phyloP scores from a whole-genome alignment of 2,113 vertebrate genomes.

The Typhlomys cinereus region DNA sequence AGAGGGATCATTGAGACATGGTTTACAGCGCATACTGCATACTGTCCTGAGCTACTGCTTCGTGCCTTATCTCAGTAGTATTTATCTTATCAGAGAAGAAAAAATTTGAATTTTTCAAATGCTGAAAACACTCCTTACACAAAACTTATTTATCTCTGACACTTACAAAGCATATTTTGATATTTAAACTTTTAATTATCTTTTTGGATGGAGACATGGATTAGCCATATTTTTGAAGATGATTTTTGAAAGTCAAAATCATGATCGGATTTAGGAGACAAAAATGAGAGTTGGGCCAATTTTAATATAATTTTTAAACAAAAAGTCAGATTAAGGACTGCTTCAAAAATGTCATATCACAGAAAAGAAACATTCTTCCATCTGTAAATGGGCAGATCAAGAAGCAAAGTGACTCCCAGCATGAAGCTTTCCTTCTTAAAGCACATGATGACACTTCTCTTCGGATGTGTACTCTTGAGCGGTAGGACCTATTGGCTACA shows the following conservation, averaged over 20 bases:
- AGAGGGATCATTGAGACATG: neutral
- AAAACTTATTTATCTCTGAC: slow-evolving; percentile 53
- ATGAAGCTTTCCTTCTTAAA: neutral
- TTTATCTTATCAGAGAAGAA: slow-evolving; percentile 51
- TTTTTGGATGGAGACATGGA: neutral
- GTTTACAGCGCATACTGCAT: slow-evolving; percentile 39
- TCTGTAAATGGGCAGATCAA: slow-evolving; percentile 11
- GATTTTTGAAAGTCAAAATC: slow-evolving; percentile 23
- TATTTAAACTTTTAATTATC: slow-evolving; percentile 31
- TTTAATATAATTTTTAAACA: slow-evolving; percentile 42
- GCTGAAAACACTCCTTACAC: slow-evolving; percentile 41
- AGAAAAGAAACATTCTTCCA: neutral
- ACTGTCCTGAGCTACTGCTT: slow-evolving; percentile 5
- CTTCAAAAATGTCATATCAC: neutral
- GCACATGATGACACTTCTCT: neutral
- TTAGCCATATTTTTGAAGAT: slow-evolving; percentile 43
- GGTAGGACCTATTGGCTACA: neutral
- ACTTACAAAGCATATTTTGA: slow-evolving; percentile 34
- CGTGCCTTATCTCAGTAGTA: slow-evolving; percentile 22
- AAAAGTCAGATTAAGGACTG: slow-evolving; percentile 41
- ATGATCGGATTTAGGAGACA: slow-evolving; percentile 29
- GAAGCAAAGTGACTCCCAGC: neutral
- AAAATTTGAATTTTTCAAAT: slow-evolving; percentile 63
- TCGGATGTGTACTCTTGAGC: slow-evolving; percentile 20
- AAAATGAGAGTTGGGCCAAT: slow-evolving; percentile 22